These are phyloP conservation scores for Sarotherodon lohbergeri DNA, from an alignment of 2,113 vertebrate species.

Conservation along the genomic window DNA sequence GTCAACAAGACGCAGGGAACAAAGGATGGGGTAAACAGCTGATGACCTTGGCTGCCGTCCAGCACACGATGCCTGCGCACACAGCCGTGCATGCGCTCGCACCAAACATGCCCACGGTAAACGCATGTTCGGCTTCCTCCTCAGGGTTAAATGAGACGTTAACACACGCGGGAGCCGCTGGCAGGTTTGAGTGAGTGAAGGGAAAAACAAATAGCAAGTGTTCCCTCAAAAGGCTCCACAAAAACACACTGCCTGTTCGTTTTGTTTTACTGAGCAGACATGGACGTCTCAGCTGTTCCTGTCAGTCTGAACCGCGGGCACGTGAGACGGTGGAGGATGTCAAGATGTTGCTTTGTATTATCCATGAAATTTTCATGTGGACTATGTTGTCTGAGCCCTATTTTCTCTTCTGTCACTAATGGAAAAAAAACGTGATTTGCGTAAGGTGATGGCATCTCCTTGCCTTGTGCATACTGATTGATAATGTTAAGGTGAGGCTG, in stretches of 20 bases:
- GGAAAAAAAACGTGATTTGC: not conserved
- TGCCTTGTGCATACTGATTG: not conserved
- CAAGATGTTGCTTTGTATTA: not conserved
- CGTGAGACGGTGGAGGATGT: not conserved
- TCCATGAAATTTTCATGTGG: not conserved
- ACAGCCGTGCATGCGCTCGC: not conserved
- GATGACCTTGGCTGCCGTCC: slow-evolving; percentile 44
- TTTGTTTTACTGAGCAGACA: not conserved
- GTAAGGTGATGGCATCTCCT: not conserved
- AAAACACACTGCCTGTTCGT: not conserved
- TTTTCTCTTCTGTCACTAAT: not conserved
- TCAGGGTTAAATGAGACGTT: not conserved
- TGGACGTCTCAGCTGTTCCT: slow-evolving; percentile 40
- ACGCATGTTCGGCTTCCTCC: not conserved
- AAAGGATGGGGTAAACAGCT: slow-evolving; percentile 62
- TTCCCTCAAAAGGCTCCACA: slow-evolving; percentile 6
- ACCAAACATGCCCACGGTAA: not conserved
- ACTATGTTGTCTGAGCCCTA: not conserved
- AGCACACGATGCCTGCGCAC: not conserved
- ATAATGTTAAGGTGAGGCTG: not conserved
- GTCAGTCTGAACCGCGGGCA: slow-evolving; percentile 4
- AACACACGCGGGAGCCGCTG: not conserved
- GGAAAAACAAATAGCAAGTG: not conserved
- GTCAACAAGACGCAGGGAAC: slow-evolving; percentile 50
- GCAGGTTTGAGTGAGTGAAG: not conserved